These are phyloP conservation scores for Diplolepis rosae DNA, from an alignment of 2,888 invertebrate genomes.

Conservation along the genomic window DNA sequence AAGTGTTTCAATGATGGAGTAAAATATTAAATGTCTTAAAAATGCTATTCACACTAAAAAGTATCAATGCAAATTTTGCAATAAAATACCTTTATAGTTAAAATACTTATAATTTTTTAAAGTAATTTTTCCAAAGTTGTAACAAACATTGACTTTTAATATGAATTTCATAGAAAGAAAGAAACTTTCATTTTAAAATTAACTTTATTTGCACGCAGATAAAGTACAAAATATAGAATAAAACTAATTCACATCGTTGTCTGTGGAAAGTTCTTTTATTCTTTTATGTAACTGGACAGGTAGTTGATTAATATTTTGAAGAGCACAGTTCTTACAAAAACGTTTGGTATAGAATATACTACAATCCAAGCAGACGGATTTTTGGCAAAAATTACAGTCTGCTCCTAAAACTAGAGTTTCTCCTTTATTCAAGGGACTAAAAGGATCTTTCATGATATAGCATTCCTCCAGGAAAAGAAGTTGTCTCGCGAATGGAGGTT, in stretches of 20 bases:
- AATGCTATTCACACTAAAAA: neutral
- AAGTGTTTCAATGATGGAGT: neutral
- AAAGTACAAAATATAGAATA: conserved; percentile 24
- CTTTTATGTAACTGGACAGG: conserved; percentile 82
- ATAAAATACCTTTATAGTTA: neutral
- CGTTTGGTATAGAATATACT: conserved; percentile 86
- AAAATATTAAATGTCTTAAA: neutral
- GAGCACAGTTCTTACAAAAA: conserved; percentile 84
- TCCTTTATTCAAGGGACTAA: conserved; percentile 83
- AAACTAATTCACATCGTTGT: conserved; percentile 33
- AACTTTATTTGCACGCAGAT: neutral
- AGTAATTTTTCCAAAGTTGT: too few species aligned
- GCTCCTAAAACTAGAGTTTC: conserved; percentile 86
- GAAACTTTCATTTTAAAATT: neutral
- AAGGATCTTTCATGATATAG: conserved; percentile 91
- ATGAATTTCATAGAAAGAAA: neutral
- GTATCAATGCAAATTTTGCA: neutral
- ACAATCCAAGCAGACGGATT: conserved; percentile 85
- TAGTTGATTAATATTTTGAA: conserved; percentile 77
- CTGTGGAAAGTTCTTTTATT: conserved; percentile 71
- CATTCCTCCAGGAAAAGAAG: conserved; percentile 82
- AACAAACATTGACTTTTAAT: too few species aligned
- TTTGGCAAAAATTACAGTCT: conserved; percentile 82
- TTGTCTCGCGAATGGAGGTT: conserved; percentile 83
- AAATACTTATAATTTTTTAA: too few species aligned